These are phyloP conservation scores for Hippocampus mohnikei DNA, from an alignment of 2,113 vertebrate species.

Conservation along the genomic window DNA sequence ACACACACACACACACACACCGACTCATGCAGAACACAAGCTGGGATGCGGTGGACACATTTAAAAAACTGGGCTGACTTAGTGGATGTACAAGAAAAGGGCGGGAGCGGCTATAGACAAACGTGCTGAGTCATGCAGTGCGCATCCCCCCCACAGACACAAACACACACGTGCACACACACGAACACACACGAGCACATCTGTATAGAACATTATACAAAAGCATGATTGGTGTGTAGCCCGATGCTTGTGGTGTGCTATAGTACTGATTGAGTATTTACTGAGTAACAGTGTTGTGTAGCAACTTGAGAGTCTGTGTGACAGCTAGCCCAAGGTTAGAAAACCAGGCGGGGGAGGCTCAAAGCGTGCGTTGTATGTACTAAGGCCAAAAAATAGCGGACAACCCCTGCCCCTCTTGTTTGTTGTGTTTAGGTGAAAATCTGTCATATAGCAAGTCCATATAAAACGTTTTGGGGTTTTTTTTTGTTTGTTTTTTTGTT, in stretches of 20 bases:
- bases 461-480: no score
- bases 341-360: constrained; percentile 14
- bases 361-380: constrained; percentile 52
- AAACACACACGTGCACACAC: constrained; percentile 30
- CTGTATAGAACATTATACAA: constrained; percentile 70
- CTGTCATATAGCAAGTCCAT: not conserved
- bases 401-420: not conserved
- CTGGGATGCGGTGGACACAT: constrained; percentile 41
- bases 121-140: constrained; percentile 61
- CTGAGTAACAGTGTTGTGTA: constrained; percentile 73
- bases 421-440: not conserved
- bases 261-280: constrained; percentile 71
- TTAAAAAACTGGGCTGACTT: constrained; percentile 37
- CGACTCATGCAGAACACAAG: constrained; percentile 26
- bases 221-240: constrained; percentile 72
- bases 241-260: constrained; percentile 70
- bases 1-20: not conserved
- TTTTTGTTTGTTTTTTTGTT: not conserved
- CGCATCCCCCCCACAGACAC: not conserved
- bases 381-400: constrained; percentile 49
- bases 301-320: constrained; percentile 60
- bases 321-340: not conserved
- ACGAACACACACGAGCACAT: constrained; percentile 45
- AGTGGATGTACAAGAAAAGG: constrained; percentile 63
- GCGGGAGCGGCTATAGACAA: constrained; percentile 64